Evolutionary conservation across 2,888 invertebrate species (phyloP), one percentile per base, ranked within the genome.

Genomic region (Tipula unca): DNA sequence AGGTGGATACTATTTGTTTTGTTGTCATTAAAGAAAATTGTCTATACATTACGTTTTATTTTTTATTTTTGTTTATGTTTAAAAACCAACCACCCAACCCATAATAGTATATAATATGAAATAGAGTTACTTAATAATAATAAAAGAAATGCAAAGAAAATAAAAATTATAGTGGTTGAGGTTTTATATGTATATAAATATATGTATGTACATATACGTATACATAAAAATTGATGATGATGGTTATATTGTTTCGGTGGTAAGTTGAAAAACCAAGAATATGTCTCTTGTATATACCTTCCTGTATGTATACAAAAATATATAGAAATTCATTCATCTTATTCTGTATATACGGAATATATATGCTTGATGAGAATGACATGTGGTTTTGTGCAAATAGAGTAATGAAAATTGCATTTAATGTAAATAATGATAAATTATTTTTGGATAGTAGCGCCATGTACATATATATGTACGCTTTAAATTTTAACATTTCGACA

Each of bases 1-100:
- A 69, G 69, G 69, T 69, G 69, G 69, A 69, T 69, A 69, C 69
- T 69, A 69, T 69, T 69, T 69, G 69, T 69, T 69, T 69, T 69
- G 69, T 20, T 69, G 69, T 69, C 69, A 69, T 69, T 69, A 69
- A 69, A 69, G 69, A 69, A 69, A 69, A 69, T 69, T 69, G 69
- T 69, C 69, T 69, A 32, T 2, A 48, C 48, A 54, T 54, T 54
- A 54, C 6, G 48, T 25, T 69, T n/a, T 48, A n/a, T 4, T 48
- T 8, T 48, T n/a, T 48, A 8, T 48, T 39, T n/a, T n/a, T 69
- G 69, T 69, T 25, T 69, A 10, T 25, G 69, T 10, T 25, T 54
- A 54, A 69, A 25, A 69, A 69, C 69, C 25, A n/a, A 69, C 20
- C 69, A 69, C 69, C 69, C 69, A 69, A 69, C 69, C 69, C 69